Conservation (phyloP, 2,113 vertebrate species). For the Mastomys natalensis region DNA sequence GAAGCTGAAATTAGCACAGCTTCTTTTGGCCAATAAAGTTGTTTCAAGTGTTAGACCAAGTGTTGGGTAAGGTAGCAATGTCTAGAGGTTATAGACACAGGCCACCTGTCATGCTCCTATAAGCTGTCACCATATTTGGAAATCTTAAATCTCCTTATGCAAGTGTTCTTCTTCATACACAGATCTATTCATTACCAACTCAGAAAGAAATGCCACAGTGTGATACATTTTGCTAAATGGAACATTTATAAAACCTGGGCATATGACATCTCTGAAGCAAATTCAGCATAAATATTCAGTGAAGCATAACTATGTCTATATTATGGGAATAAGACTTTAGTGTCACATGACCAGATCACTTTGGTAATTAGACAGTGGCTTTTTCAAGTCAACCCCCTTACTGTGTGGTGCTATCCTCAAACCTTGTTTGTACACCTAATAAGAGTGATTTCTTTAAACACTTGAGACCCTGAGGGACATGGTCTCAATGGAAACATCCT, state of each 20-base stretch:
- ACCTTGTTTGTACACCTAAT: neutral
- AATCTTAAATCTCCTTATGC: neutral
- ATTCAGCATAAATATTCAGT: neutral
- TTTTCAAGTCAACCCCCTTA: neutral
- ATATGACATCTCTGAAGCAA: neutral
- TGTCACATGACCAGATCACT: neutral
- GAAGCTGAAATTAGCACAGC: neutral
- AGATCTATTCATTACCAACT: neutral
- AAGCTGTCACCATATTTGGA: neutral
- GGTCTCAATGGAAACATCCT: neutral
- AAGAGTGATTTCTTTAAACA: conserved; percentile 19
- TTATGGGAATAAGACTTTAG: neutral
- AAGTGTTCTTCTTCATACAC: neutral
- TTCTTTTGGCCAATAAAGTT: neutral
- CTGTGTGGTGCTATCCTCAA: neutral
- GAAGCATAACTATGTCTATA: neutral
- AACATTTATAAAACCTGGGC: neutral
- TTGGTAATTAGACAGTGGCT: neutral
- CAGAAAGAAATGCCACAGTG: neutral
- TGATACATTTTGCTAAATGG: neutral
- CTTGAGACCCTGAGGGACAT: neutral
- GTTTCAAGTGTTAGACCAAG: neutral
- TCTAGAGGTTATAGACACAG: neutral
- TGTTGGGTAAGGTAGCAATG: neutral
- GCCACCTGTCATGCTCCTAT: neutral